Conservation (phyloP, 2,113 vertebrate genomes). For the Ovibos moschatus region DNA sequence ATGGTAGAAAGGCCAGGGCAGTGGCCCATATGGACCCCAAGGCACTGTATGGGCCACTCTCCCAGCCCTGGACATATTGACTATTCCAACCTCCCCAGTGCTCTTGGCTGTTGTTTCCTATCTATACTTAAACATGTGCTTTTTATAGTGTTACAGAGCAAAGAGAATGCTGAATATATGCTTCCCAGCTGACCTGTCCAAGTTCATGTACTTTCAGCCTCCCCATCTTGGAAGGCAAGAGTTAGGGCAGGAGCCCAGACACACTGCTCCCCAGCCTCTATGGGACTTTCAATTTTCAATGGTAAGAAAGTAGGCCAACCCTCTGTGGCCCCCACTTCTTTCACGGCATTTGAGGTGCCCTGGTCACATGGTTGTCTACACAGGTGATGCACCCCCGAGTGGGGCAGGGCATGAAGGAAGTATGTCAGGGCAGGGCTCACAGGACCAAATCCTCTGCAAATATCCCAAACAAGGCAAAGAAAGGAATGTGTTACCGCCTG, state of each 20-base stretch:
- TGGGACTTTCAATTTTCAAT: background rate
- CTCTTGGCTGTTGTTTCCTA: background rate
- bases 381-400: background rate
- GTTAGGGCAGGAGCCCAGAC: background rate
- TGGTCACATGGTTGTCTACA: background rate
- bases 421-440: background rate
- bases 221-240: background rate
- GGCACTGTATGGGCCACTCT: background rate
- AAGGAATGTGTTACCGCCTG: conserved; percentile 82
- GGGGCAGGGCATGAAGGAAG: background rate
- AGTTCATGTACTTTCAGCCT: background rate
- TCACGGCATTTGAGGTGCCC: rapidly evolving
- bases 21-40: rapidly evolving
- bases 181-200: background rate
- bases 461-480: conserved; percentile 21
- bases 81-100: background rate
- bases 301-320: background rate
- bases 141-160: background rate
- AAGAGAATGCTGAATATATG: background rate
- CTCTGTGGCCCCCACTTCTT: background rate
- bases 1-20: background rate
- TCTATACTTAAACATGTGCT: background rate
- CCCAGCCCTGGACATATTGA: background rate
- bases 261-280: background rate
- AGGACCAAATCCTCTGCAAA: background rate